Evolutionary conservation across 2,113 vertebrate species (phyloP), one percentile per base, ranked within the genome.

Genomic region (Dipodomys merriami): DNA sequence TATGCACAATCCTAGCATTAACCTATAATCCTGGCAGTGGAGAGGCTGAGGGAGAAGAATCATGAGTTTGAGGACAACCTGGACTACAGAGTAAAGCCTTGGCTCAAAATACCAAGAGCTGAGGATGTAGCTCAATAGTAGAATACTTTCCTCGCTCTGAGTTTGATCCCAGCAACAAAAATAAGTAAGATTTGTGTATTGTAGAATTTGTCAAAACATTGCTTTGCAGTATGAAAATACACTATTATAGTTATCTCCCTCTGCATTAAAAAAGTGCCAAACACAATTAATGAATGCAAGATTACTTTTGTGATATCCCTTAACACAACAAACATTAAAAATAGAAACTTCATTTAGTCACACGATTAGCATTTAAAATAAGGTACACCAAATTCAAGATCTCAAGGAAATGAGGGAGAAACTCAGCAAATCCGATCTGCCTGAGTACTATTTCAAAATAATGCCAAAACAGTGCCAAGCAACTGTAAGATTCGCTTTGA

Each of bases 301-400:
- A 72, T 53, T 39, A 90, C 77, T 39, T 53, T 0, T 39, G 23
- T 18, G 82, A 30, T 72, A 84, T 57, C n/a, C 39, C 73, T 81
- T 29, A 10, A 76, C 2, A 69, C 20, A 29, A 33, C 20, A 91
- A 84, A 91, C 68, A 85, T 49, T 78, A 33, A 64, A 35, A 53
- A 71, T 72, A 83, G 23, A 65, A 65, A 77, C 53, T 25, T 60
- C 65, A 85, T 46, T 80, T 79, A 86, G 25, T 90, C 65, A 86
- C 29, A 95, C 83, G 94, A 77, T 74, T 69, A 74, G 67, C 65
- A 78, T 69, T 12, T 85, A 96, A 87, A 95, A 88, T 82, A 85
- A 46, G 29, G 81, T 18, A 78, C 2, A 65, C 15, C 49, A 89
- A 74, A 60, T 83, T 93, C 49, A 80, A 72, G 72, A 87, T n/a